These are phyloP conservation scores for Philereme transversata DNA, from an alignment of 2,888 invertebrate genomes.

Conservation along the genomic window DNA sequence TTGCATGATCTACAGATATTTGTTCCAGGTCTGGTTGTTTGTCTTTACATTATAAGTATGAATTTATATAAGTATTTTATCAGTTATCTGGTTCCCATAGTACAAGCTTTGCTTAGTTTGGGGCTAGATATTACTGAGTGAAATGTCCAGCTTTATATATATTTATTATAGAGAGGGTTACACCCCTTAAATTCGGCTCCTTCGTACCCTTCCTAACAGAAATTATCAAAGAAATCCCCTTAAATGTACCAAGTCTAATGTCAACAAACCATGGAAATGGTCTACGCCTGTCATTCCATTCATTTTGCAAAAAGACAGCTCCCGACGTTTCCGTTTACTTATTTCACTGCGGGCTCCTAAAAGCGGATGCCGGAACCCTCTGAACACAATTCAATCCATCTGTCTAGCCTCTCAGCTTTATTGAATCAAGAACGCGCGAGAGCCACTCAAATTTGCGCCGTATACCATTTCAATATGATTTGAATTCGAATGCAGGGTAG, in stretches of 20 bases:
- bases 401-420: conserved; percentile 47
- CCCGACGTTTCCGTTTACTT: conserved; percentile 23
- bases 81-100: too few species aligned
- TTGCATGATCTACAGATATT: too few species aligned
- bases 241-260: not conserved
- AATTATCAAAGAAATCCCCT: not conserved
- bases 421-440: conserved; percentile 47
- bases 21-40: too few species aligned
- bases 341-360: conserved; percentile 21
- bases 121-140: too few species aligned
- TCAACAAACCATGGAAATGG: conserved; percentile 16
- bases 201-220: not conserved
- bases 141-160: too few species aligned
- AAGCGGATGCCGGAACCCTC: conserved; percentile 38
- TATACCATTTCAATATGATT: conserved; percentile 45
- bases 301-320: conserved; percentile 25
- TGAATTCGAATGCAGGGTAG: conserved; percentile 37
- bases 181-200: not conserved
- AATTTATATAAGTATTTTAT: too few species aligned
- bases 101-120: too few species aligned
- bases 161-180: too few species aligned
- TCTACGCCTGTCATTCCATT: conserved; percentile 21
- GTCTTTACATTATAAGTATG: too few species aligned
- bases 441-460: conserved; percentile 45
- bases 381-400: conserved; percentile 53